Base-by-base conservation (phyloP, 2,888 invertebrate genomes). In the Aproaerema taeniolella region DNA sequence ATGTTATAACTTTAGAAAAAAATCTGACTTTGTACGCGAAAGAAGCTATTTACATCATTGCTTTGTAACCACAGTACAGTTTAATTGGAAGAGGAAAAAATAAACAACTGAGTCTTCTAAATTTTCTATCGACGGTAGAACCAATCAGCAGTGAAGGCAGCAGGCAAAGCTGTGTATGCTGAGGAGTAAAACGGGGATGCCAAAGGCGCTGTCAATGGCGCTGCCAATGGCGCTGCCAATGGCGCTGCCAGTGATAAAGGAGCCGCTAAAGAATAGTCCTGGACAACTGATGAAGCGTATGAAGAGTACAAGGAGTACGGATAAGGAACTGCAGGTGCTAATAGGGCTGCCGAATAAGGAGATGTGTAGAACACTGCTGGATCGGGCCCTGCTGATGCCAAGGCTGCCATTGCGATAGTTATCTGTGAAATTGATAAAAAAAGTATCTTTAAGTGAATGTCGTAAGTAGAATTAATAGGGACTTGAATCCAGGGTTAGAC, bases 251-350 rank as follows among this genome's bases (percentile, higher is more conserved):
- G 26, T n/a, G 20, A 2, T 9, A 26, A 2, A 7, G 10, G 25
- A 7, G 33, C 24, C 8, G 20, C 25, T 12, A 20, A n/a, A 9
- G 10, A 5, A 12, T 13, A 34, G 25, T 25, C 25, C 10, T 25
- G 34, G 9, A 68, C 49, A 12, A 45, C 64, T 36, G 67, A 67
- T 2, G 20, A 20, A 20, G 61, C 63, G 42, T 20, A 20, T 6
- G 70, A 76, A 0, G 62, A 50, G 45, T 72, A 74, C 8, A 65
- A 49, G 2, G 67, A 52, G 24, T 28, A 28, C 3, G 28, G 28
- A 47, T 47, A 1, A 61, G 58, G 4, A 49, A 17, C 4, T 2
- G 12, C 24, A 20, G 13, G 24, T 1, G 32, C 32, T 6, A 33
- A 3, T 3, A 33, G 20, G 5, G 32, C 32, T 5, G 32, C 32